Percentiles rank a stretch among this genome's conserved stretches.
Evolutionary conservation across 2,113 vertebrate genomes (phyloP).

Genomic region (Gallinago jamesoni): DNA sequence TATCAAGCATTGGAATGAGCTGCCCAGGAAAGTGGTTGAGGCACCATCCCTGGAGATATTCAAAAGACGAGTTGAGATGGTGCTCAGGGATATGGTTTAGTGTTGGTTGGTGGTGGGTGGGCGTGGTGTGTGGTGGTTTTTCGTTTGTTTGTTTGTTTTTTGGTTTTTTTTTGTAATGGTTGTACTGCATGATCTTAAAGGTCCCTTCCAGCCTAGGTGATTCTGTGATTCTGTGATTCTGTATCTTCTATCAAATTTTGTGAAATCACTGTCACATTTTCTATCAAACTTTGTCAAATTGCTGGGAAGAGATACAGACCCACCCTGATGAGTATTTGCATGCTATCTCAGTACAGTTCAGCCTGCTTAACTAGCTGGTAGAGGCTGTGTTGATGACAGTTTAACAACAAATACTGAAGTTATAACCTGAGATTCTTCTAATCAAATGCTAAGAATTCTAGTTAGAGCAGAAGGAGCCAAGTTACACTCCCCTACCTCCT

Average conservation of each 20-base stretch:
- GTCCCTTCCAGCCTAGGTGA: too few relatives aligned
- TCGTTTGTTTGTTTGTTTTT: too few relatives aligned
- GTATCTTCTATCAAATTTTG: neutral
- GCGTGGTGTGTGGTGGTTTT: too few relatives aligned
- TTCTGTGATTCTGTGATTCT: too few relatives aligned
- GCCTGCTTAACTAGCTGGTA: neutral
- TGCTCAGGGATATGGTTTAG: too few relatives aligned
- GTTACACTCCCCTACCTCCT: fast-evolving
- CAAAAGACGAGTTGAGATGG: too few relatives aligned
- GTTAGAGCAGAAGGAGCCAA: neutral
- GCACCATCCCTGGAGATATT: too few relatives aligned
- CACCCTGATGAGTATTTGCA: neutral
- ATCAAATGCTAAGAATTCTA: neutral
- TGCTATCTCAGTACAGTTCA: neutral
- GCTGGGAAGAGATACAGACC: neutral
- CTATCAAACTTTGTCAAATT: neutral
- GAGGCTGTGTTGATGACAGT: neutral
- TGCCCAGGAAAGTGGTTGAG: too few relatives aligned
- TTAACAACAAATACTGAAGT: neutral
- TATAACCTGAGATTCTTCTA: neutral
- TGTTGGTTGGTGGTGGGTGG: too few relatives aligned
- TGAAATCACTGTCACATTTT: neutral
- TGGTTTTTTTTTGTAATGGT: too few relatives aligned
- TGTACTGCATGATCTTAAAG: too few relatives aligned
- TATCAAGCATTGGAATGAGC: too few relatives aligned